Percentiles rank a stretch among this genome's conserved stretches.
phyloP scores from a whole-genome alignment of 2,888 invertebrate species.

The Lysandra coridon region DNA sequence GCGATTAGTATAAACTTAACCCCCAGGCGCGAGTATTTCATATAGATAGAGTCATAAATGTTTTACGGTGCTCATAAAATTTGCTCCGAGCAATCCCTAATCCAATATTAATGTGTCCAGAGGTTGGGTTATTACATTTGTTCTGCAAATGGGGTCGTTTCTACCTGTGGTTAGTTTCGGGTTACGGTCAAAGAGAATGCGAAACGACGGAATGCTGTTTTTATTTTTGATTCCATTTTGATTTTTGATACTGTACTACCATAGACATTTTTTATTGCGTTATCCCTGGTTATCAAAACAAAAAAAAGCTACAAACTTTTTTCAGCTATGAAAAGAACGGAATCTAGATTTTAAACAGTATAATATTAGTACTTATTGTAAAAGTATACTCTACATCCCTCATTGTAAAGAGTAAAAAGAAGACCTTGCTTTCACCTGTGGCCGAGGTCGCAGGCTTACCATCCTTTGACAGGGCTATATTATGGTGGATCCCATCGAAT shows the following conservation, averaged over 20 bases:
- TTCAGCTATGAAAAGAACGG: too few species aligned
- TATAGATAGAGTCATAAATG: slow-evolving; percentile 54
- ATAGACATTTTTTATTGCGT: neutral
- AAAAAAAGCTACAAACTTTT: too few species aligned
- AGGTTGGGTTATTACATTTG: slow-evolving; percentile 42
- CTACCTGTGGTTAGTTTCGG: slow-evolving; percentile 32
- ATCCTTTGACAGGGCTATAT: too few species aligned
- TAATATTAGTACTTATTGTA: neutral
- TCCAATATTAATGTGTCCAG: slow-evolving; percentile 50
- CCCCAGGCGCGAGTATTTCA: slow-evolving; percentile 33
- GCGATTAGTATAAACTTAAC: slow-evolving; percentile 14
- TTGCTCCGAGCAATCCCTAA: slow-evolving; percentile 45
- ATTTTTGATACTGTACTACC: neutral
- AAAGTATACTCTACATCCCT: neutral
- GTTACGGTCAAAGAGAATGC: slow-evolving; percentile 15
- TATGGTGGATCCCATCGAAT: neutral
- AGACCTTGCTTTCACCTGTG: neutral
- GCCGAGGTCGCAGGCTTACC: neutral
- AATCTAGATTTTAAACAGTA: neutral
- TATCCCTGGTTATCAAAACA: neutral
- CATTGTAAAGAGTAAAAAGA: neutral
- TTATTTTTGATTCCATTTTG: slow-evolving; percentile 43
- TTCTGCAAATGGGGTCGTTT: slow-evolving; percentile 42
- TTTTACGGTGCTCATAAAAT: slow-evolving; percentile 47
- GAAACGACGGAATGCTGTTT: slow-evolving; percentile 31